phyloP scores from a whole-genome alignment of 2,113 vertebrate species.

The Pteropus alecto region DNA sequence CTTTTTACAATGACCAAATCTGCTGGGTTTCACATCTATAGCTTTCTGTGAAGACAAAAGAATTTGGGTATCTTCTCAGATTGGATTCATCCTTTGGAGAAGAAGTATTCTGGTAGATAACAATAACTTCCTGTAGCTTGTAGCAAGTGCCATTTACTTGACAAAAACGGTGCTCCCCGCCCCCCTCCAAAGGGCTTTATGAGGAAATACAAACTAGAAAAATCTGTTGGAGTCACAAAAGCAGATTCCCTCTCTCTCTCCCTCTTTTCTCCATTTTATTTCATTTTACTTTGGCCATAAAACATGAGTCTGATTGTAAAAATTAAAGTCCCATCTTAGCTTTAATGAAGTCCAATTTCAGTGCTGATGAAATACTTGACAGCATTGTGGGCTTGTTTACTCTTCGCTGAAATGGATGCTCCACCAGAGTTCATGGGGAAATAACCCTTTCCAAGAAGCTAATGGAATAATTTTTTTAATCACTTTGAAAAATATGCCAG shows the following conservation, averaged over 20 bases:
- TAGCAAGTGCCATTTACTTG: neutral
- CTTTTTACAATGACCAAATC: neutral
- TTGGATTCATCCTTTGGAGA: neutral
- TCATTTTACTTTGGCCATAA: slow-evolving; percentile 38
- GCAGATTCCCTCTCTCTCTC: neutral
- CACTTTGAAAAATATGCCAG: slow-evolving; percentile 24
- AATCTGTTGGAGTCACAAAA: neutral
- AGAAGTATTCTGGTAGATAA: neutral
- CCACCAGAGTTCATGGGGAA: slow-evolving; percentile 6
- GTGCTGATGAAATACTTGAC: slow-evolving; percentile 53
- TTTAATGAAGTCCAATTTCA: slow-evolving; percentile 56
- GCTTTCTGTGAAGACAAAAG: neutral
- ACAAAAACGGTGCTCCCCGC: neutral
- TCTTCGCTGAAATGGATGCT: slow-evolving; percentile 35
- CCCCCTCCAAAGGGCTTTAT: neutral
- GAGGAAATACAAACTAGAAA: slow-evolving; percentile 28
- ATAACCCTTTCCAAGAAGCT: slow-evolving; percentile 40
- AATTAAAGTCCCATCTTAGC: slow-evolving; percentile 51
- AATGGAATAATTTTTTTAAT: slow-evolving; percentile 24
- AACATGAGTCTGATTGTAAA: slow-evolving; percentile 41
- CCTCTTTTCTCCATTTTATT: neutral
- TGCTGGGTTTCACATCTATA: neutral
- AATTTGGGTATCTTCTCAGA: neutral
- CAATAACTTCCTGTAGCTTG: slow-evolving; percentile 18
- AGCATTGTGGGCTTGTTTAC: slow-evolving; percentile 41